Evolutionary conservation across 2,888 invertebrate species (phyloP).

Genomic region (Silvanus unidentatus): DNA sequence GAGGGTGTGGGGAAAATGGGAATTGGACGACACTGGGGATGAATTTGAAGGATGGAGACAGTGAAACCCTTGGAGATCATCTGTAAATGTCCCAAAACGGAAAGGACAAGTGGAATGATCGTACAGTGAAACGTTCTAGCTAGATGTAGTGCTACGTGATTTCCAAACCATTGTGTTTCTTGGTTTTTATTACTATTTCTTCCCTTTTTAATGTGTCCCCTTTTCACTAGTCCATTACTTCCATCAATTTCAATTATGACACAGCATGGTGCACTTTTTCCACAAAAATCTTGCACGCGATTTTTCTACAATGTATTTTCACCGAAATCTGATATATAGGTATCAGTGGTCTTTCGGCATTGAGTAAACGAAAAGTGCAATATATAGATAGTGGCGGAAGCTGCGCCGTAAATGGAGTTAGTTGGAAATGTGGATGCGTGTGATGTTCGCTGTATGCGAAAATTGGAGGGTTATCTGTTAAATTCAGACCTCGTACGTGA

Average conservation of each 20-base stretch:
- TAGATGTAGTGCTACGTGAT: conserved; percentile 24
- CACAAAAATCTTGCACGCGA: too few species aligned
- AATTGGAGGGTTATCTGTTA: conserved; percentile 11
- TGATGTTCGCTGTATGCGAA: too few species aligned
- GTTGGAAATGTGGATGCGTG: too few species aligned
- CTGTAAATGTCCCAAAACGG: conserved; percentile 24
- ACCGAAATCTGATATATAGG: too few species aligned
- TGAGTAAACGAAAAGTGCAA: too few species aligned
- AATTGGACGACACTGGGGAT: conserved; percentile 2
- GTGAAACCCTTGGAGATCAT: conserved; percentile 18
- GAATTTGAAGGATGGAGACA: conserved; percentile 10
- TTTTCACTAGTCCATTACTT: not conserved
- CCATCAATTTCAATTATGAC: too few species aligned
- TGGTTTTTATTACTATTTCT: conserved; percentile 31
- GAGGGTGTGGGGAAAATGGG: not conserved
- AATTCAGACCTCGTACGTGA: conserved; percentile 18
- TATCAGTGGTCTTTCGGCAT: too few species aligned
- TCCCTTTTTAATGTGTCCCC: conserved; percentile 29
- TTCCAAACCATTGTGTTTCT: conserved; percentile 34
- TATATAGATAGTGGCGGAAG: too few species aligned
- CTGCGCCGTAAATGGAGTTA: too few species aligned
- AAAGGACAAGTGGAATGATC: conserved; percentile 28
- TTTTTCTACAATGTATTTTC: too few species aligned
- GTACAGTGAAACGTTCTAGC: conserved; percentile 22
- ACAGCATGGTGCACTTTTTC: too few species aligned